Base-by-base conservation (phyloP, 1,140 invertebrate species). In the Holcopasites calliopsidis region DNA sequence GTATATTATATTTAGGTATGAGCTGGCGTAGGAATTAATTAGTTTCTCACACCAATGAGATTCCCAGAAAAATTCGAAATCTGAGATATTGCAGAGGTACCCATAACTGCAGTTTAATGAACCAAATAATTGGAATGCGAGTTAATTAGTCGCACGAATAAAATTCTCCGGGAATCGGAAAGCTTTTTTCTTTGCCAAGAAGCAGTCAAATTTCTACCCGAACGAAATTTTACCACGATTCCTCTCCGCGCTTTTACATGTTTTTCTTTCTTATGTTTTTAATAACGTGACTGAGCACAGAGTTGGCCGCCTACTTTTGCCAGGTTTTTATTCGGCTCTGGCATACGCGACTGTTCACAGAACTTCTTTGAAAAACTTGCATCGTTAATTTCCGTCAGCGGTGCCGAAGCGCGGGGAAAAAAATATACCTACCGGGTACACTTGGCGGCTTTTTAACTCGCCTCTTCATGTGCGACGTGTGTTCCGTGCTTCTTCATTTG, bases 371-470 rank as follows among this genome's bases (percentile, higher is more conserved):
- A 42, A 57, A 49, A 70, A 49, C 49, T 47, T 49, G 68, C 54
- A 38, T 70, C 68, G 68, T 70, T 70, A 70, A 70, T 70, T 70
- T 35, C 21, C n/a, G 54, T 35, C 49, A 35, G 54, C 10, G 16
- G 21, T n/a, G 5, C 16, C 16, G 54, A 4, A 13, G 35, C 40
- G n/a, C 21, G 31, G n/a, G n/a, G 26, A 58, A 58, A 70, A 66
- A 70, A 70, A 23, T 70, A 38, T 54, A 38, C 54, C n/a, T n/a
- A n/a, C n/a, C 68, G 40, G 23, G 21, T 70, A 54, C 54, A 35
- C 18, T 60, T 58, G 68, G 60, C 68, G 31, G 38, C 18, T 40
- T 23, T 28, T 8, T 18, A 18, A 16, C 40, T 58, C 54, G 42
- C 38, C 49, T 26, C 40, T 31, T 70, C 68, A 58, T 49, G 7